Conservation (phyloP, 2,797 vertebrate species). For the Staurois parvus region DNA sequence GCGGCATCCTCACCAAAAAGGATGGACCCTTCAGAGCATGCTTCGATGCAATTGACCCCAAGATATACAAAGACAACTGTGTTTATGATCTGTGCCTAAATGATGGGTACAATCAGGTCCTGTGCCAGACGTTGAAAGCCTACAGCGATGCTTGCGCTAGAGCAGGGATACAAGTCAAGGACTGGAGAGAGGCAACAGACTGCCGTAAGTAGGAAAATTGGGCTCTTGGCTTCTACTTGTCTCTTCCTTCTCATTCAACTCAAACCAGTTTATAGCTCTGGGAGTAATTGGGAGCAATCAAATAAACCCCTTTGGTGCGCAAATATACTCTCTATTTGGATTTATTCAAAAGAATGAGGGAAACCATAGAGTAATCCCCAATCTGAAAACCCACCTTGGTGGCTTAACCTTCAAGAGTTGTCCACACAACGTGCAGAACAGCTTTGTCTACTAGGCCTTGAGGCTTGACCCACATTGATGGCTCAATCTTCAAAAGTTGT, state of each 20-base stretch:
- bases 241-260: background rate
- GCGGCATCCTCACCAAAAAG: conserved; percentile 66
- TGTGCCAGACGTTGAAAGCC: conserved; percentile 71
- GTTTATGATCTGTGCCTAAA: conserved; percentile 72
- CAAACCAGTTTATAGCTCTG: too few species aligned
- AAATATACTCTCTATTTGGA: background rate
- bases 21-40: conserved; percentile 73
- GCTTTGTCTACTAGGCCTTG: too few species aligned
- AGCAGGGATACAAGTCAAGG: conserved; percentile 59
- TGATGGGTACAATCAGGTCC: conserved; percentile 68
- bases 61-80: conserved; percentile 69
- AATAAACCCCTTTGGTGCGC: too few species aligned
- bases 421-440: too few species aligned
- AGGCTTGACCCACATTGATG: too few species aligned
- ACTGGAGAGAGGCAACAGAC: conserved; percentile 70
- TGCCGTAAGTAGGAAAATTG: conserved; percentile 71
- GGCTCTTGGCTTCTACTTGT: background rate
- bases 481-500: too few species aligned
- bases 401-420: too few species aligned
- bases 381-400: too few species aligned
- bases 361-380: background rate
- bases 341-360: background rate
- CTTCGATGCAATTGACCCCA: conserved; percentile 57
- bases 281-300: too few species aligned
- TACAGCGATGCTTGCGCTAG: conserved; percentile 75